Percentiles rank a stretch among this genome's conserved stretches.
These are phyloP conservation scores for Drosophila pseudotalamancana DNA, from an alignment of 2,888 invertebrate genomes.

Conservation along the genomic window DNA sequence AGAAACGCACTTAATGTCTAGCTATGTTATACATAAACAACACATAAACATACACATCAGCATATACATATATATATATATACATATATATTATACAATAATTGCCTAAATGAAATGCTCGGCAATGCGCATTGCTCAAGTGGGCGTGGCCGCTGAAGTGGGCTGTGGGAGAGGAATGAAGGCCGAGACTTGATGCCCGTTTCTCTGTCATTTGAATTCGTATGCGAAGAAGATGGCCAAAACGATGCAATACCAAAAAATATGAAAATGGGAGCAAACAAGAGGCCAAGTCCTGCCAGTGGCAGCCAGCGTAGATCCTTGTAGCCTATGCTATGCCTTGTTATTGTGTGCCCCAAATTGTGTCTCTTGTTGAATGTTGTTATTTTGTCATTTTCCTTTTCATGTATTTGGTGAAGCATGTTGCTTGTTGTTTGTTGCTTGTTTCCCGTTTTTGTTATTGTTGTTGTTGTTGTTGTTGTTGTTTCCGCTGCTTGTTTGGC, in stretches of 20 bases:
- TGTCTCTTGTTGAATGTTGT: constrained; percentile 8
- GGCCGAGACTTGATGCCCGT: background rate
- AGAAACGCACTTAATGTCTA: background rate
- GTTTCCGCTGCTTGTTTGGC: constrained; percentile 21
- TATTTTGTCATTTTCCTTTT: background rate
- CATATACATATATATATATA: background rate
- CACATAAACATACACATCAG: too few relatives aligned
- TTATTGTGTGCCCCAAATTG: constrained; percentile 50
- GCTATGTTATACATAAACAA: background rate
- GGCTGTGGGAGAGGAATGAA: constrained; percentile 30
- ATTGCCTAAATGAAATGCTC: constrained; percentile 59
- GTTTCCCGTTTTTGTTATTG: background rate
- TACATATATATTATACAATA: constrained; percentile 21
- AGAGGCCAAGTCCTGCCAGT: constrained; percentile 24
- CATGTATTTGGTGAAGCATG: constrained; percentile 4
- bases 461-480: constrained; percentile 8
- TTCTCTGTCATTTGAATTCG: constrained; percentile 36
- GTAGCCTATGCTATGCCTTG: constrained; percentile 22
- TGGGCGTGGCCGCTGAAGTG: constrained; percentile 26
- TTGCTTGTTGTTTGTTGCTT: background rate
- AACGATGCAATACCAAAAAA: constrained; percentile 51
- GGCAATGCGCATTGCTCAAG: constrained; percentile 14
- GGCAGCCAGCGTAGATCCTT: constrained; percentile 17
- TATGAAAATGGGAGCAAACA: constrained; percentile 26
- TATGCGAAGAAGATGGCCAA: constrained; percentile 25